phyloP scores from a whole-genome alignment of 2,888 invertebrate genomes.

The Podotricha telesiphe region DNA sequence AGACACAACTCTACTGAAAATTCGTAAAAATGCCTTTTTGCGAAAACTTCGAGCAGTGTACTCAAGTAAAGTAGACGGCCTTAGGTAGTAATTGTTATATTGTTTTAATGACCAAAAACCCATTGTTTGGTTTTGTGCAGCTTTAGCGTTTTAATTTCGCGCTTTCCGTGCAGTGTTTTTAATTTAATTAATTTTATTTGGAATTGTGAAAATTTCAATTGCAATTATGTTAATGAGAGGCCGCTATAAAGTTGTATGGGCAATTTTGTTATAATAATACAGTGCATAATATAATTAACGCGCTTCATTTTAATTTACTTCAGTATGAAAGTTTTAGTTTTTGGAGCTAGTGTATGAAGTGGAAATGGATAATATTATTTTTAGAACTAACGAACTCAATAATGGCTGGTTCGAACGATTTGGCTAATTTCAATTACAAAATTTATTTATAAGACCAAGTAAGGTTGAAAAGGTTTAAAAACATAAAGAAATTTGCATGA shows the following conservation, averaged over 20 bases:
- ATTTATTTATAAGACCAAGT: too few relatives aligned
- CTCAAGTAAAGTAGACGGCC: slow-evolving; percentile 6
- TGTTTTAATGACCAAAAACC: slow-evolving; percentile 11
- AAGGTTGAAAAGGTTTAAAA: too few relatives aligned
- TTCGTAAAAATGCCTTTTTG: too few relatives aligned
- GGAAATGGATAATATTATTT: too few relatives aligned
- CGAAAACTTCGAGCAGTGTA: too few relatives aligned
- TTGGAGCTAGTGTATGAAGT: too few relatives aligned
- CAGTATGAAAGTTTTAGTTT: background rate
- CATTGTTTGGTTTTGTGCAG: slow-evolving; percentile 23
- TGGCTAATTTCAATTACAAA: too few relatives aligned
- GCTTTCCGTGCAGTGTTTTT: slow-evolving; percentile 8
- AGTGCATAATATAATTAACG: slow-evolving; percentile 6
- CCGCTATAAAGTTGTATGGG: slow-evolving; percentile 20
- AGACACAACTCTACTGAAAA: too few relatives aligned
- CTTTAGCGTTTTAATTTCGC: slow-evolving; percentile 14
- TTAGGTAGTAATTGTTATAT: slow-evolving; percentile 2
- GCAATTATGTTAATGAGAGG: slow-evolving; percentile 27
- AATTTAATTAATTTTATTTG: slow-evolving; percentile 28
- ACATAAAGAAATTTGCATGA: too few relatives aligned
- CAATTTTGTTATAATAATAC: slow-evolving; percentile 21
- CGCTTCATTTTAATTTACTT: slow-evolving; percentile 12
- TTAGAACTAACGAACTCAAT: too few relatives aligned
- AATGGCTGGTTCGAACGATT: too few relatives aligned
- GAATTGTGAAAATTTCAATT: slow-evolving; percentile 28